phyloP scores from a whole-genome alignment of 2,888 invertebrate genomes.

The Hyposoter didymator region DNA sequence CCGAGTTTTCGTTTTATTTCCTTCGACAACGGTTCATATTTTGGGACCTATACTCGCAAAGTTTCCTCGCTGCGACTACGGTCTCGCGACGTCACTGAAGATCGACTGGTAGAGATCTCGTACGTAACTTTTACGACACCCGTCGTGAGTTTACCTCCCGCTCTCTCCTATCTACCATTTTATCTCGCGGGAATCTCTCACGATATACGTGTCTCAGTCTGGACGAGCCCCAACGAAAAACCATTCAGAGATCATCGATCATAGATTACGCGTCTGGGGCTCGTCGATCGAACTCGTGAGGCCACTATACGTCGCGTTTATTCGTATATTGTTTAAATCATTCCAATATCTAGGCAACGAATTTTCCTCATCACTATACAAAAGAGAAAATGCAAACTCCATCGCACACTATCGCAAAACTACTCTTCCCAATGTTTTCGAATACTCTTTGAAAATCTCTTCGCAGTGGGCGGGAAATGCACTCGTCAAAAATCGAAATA shows the following conservation, averaged over 20 bases:
- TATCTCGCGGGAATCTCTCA: constrained; percentile 74
- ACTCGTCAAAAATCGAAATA: not conserved
- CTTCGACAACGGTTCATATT: not conserved
- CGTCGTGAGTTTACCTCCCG: constrained; percentile 61
- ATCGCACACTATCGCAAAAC: not conserved
- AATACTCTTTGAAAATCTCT: not conserved
- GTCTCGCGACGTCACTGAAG: constrained; percentile 73
- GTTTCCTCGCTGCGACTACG: constrained; percentile 16
- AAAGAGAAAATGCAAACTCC: not conserved
- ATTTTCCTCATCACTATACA: not conserved
- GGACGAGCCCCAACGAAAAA: constrained; percentile 37
- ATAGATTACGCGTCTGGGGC: constrained; percentile 70
- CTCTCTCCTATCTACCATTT: constrained; percentile 70
- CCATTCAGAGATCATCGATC: constrained; percentile 60
- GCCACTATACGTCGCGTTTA: not conserved
- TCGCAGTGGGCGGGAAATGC: not conserved
- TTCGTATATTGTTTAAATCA: not conserved
- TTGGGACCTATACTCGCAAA: constrained; percentile 6
- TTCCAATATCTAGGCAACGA: not conserved
- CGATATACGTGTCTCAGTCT: constrained; percentile 67
- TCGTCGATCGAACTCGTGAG: constrained; percentile 68
- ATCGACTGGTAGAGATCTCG: constrained; percentile 82
- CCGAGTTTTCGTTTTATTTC: not conserved
- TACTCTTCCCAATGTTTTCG: not conserved
- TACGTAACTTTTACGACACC: constrained; percentile 70